Evolutionary conservation across 1,140 invertebrate genomes (phyloP).

Genomic region (Camponotus vicinus): DNA sequence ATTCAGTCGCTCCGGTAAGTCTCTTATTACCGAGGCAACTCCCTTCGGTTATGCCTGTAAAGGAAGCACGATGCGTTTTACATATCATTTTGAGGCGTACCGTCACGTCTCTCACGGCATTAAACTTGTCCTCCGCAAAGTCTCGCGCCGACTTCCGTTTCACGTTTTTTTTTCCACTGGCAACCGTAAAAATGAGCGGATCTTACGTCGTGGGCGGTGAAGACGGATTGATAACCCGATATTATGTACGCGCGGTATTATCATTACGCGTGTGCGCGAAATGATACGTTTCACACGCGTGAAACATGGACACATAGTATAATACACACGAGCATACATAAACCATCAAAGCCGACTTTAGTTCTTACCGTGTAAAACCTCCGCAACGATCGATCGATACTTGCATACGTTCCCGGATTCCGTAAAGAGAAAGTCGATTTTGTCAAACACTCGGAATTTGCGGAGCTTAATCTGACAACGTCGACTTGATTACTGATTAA

Average conservation of each 20-base stretch:
- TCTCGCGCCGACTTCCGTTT: neutral
- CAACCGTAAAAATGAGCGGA: constrained; percentile 12
- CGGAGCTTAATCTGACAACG: neutral
- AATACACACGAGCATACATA: neutral
- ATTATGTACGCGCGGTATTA: constrained; percentile 17
- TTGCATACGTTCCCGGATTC: constrained; percentile 6
- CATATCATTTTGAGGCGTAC: constrained; percentile 10
- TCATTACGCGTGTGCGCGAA: neutral
- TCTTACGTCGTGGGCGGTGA: neutral
- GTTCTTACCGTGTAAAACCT: neutral
- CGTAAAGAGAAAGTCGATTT: neutral
- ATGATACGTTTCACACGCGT: constrained; percentile 29
- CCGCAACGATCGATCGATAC: constrained; percentile 41
- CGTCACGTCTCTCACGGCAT: neutral
- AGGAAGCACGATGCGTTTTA: neutral
- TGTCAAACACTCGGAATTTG: neutral
- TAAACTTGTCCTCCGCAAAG: neutral
- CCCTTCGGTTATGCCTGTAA: neutral
- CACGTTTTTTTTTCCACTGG: constrained; percentile 10
- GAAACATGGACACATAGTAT: neutral
- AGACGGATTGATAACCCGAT: constrained; percentile 26
- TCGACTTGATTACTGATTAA: constrained; percentile 16
- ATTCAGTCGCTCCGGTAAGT: constrained; percentile 42
- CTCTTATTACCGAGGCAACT: constrained; percentile 35
- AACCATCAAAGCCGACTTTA: neutral